These are phyloP conservation scores for Toxotes lorentzi DNA, from an alignment of 2,797 vertebrate species.

Conservation along the genomic window DNA sequence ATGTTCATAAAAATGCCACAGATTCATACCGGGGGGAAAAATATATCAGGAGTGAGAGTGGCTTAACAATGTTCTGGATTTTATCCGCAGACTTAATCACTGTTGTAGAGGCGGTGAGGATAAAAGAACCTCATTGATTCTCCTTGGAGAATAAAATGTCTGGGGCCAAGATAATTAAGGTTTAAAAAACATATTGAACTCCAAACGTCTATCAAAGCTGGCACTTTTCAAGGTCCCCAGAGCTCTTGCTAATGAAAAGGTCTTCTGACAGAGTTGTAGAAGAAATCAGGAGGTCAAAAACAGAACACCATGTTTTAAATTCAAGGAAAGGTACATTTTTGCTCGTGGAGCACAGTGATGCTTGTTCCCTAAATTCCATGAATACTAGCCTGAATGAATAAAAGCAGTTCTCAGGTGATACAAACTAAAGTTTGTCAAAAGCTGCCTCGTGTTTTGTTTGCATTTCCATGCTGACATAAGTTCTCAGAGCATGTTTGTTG, in stretches of 20 bases:
- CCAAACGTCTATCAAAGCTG: slow-evolving; percentile 65
- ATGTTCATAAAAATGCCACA: slow-evolving; percentile 42
- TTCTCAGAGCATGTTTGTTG: slow-evolving; percentile 62
- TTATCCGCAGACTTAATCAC: slow-evolving; percentile 68
- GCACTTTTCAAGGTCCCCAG: slow-evolving; percentile 72
- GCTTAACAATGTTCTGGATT: slow-evolving; percentile 68
- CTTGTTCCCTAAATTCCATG: slow-evolving; percentile 23
- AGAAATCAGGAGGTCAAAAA: slow-evolving; percentile 59
- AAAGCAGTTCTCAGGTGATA: slow-evolving; percentile 19
- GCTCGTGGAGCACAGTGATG: neutral
- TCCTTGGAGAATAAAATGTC: slow-evolving; percentile 71
- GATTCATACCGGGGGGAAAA: slow-evolving; percentile 35
- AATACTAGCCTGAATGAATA: slow-evolving; percentile 32
- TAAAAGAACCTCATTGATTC: slow-evolving; percentile 76
- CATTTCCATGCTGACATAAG: slow-evolving; percentile 37
- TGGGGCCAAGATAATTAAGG: slow-evolving; percentile 74
- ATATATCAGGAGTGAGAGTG: slow-evolving; percentile 40
- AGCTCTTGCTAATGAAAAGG: slow-evolving; percentile 54
- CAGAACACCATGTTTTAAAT: slow-evolving; percentile 32
- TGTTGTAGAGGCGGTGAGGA: slow-evolving; percentile 60
- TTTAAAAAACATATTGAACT: slow-evolving; percentile 75
- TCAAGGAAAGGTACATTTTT: slow-evolving; percentile 48
- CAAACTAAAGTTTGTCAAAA: slow-evolving; percentile 29
- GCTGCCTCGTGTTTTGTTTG: neutral
- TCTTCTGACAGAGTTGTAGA: slow-evolving; percentile 55